Conservation (phyloP, 2,888 invertebrate genomes). For the Congeria kusceri region DNA sequence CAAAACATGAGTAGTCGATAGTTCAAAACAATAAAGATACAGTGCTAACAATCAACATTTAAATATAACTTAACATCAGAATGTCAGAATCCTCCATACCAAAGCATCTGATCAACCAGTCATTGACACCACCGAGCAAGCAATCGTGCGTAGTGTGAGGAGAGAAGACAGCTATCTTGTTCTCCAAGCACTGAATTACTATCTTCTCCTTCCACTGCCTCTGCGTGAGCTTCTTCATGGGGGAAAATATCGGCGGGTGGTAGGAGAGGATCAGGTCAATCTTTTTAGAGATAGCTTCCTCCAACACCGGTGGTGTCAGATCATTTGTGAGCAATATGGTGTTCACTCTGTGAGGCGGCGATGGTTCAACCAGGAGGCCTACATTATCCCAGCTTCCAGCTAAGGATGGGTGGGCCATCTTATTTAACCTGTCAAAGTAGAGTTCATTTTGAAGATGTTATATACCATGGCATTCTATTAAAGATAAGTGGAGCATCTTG, state of each 20-base stretch:
- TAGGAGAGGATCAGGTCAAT: constrained; percentile 95
- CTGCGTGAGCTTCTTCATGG: constrained; percentile 91
- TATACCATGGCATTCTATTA: too few relatives aligned
- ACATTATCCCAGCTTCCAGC: constrained; percentile 98
- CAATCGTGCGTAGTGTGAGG: constrained; percentile 97
- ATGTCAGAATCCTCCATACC: constrained; percentile 74
- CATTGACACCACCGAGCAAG: constrained; percentile 94
- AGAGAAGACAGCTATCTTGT: constrained; percentile 95
- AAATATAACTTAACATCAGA: too few relatives aligned
- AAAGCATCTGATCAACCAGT: constrained; percentile 94
- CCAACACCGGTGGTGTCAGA: constrained; percentile 93
- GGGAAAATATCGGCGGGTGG: constrained; percentile 97
- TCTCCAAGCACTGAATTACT: constrained; percentile 92
- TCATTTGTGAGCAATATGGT: constrained; percentile 95
- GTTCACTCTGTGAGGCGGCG: constrained; percentile 85
- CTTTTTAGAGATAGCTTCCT: constrained; percentile 89
- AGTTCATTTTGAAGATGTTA: too few relatives aligned
- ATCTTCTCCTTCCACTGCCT: constrained; percentile 91
- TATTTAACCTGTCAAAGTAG: constrained; percentile 61
- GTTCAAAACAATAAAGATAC: too few relatives aligned
- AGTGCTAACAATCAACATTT: too few relatives aligned
- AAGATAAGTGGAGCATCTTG: too few relatives aligned
- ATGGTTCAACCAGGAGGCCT: constrained; percentile 94
- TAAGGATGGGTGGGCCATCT: constrained; percentile 75
- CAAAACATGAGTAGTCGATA: too few relatives aligned